Evolutionary conservation across 1,140 invertebrate genomes (phyloP).

Genomic region (Xylocopa sonorina): DNA sequence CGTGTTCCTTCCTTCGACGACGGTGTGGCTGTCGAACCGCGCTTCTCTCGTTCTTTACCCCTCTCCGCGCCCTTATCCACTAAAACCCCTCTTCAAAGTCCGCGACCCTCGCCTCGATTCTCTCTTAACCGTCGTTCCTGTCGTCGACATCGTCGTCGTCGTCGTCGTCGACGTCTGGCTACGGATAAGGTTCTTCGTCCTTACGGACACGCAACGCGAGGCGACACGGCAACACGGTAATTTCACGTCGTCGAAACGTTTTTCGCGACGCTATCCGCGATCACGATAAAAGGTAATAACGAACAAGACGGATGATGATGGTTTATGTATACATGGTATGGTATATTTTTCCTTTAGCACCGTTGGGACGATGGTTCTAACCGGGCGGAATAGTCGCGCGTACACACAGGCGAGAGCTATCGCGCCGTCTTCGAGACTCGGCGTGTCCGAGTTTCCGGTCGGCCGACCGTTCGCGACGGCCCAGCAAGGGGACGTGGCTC

Average conservation of each 20-base stretch:
- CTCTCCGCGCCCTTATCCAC: constrained; percentile 45
- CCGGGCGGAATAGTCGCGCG: neutral
- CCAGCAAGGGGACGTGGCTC: neutral
- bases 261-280: neutral
- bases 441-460: constrained; percentile 37
- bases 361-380: neutral
- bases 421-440: constrained; percentile 7
- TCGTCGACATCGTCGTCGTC: constrained; percentile 13
- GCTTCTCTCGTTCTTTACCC: constrained; percentile 32
- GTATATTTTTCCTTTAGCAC: neutral
- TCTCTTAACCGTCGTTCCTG: constrained; percentile 28
- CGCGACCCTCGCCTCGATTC: constrained; percentile 45
- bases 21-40: constrained; percentile 42
- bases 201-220: neutral
- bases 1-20: constrained; percentile 7
- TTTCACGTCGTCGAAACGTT: neutral
- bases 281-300: neutral
- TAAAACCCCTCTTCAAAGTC: constrained; percentile 44
- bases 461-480: constrained; percentile 3
- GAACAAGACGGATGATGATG: neutral
- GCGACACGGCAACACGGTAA: neutral
- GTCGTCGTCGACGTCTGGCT: neutral
- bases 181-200: neutral
- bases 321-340: neutral
- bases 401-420: neutral